phyloP scores from a whole-genome alignment of 1,140 invertebrate genomes.

The Musca domestica region DNA sequence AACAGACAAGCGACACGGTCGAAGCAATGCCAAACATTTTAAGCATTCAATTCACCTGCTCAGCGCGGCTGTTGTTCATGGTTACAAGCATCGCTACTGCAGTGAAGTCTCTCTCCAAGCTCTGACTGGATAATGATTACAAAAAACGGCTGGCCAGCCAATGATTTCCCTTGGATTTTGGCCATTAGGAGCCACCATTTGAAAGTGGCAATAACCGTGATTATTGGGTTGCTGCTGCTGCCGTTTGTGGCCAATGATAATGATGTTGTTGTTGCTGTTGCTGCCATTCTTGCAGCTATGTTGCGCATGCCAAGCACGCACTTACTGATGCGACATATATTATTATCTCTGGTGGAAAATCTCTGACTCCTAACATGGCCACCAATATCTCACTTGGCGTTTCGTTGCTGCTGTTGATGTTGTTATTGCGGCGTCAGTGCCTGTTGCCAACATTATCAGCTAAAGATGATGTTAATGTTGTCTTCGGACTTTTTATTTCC shows the following conservation, averaged over 20 bases:
- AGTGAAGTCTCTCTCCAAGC: not conserved
- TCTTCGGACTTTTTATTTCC: too few relatives aligned
- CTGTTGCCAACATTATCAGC: not conserved
- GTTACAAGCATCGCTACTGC: not conserved
- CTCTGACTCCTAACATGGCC: not conserved
- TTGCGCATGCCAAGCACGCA: constrained; percentile 20
- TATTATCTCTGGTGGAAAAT: constrained; percentile 16
- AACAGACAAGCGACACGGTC: not conserved
- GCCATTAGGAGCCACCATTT: too few relatives aligned
- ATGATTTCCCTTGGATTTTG: too few relatives aligned
- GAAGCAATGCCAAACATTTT: constrained; percentile 15
- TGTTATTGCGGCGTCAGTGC: too few relatives aligned
- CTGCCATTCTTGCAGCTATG: not conserved
- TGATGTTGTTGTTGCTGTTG: constrained; percentile 4
- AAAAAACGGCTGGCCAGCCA: too few relatives aligned
- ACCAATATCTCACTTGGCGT: constrained; percentile 2
- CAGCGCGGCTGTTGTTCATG: not conserved
- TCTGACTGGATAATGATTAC: too few relatives aligned
- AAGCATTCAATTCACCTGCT: constrained; percentile 19
- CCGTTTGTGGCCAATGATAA: not conserved
- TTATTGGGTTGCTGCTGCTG: not conserved
- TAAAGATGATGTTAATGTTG: constrained; percentile 20
- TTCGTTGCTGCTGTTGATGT: not conserved
- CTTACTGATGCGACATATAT: constrained; percentile 11
- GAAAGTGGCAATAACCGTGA: too few relatives aligned